Evolutionary conservation across 1,140 invertebrate species (phyloP).

Genomic region (Microplitis mediator): DNA sequence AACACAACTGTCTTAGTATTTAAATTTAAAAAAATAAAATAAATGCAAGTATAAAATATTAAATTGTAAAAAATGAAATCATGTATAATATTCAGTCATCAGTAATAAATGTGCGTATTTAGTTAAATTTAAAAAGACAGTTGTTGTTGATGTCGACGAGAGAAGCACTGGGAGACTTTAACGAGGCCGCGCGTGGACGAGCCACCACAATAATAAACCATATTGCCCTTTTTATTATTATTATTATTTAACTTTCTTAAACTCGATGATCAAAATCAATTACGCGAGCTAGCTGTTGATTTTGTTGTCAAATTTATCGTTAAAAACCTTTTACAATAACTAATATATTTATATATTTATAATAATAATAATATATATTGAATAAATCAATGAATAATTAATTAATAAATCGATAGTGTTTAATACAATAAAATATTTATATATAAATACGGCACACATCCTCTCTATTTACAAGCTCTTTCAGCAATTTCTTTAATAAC

Average conservation of each 20-base stretch:
- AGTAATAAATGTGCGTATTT: background rate
- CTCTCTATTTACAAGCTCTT: conserved; percentile 51
- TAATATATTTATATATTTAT: background rate
- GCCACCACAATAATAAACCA: conserved; percentile 13
- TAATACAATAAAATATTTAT: conserved; percentile 38
- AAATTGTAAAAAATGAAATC: background rate
- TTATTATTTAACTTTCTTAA: background rate
- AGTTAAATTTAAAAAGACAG: conserved; percentile 4
- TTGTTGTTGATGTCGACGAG: background rate
- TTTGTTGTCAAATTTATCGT: too few relatives aligned
- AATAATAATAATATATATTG: conserved; percentile 27
- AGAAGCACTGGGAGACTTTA: conserved; percentile 6
- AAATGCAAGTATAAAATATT: background rate
- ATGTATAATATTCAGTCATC: background rate
- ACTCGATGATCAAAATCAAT: background rate
- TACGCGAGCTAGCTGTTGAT: too few relatives aligned
- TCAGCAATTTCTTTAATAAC: conserved; percentile 1
- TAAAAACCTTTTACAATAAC: background rate
- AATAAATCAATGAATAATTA: conserved; percentile 32
- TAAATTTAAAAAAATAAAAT: too few relatives aligned
- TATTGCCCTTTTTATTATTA: conserved; percentile 5
- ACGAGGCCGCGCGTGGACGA: conserved; percentile 18
- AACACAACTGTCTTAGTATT: too few relatives aligned
- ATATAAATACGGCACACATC: conserved; percentile 56
- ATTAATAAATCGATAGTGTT: conserved; percentile 34